A percentile compares a stretch with the other conserved stretches of the same genome.
Evolutionary conservation across 2,113 vertebrate genomes (phyloP).

Genomic region (Laterallus jamaicensis): DNA sequence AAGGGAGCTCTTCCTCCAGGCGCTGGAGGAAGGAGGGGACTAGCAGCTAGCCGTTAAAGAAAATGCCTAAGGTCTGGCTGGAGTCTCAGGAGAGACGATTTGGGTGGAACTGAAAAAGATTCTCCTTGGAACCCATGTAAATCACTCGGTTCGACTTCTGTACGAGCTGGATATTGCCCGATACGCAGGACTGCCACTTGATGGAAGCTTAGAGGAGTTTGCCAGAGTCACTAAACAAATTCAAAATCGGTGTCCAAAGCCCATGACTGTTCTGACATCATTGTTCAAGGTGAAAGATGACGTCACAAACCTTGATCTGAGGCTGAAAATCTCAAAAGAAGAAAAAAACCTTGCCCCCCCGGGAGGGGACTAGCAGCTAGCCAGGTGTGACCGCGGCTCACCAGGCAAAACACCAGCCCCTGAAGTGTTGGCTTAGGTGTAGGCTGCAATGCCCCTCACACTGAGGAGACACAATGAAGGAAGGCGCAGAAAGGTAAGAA

Average conservation of each 20-base stretch:
- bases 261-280: constrained; percentile 88
- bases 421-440: no score
- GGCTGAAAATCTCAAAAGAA: constrained; percentile 91
- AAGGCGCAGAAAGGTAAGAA: background rate
- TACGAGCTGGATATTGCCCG: constrained; percentile 86
- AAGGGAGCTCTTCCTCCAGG: background rate
- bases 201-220: constrained; percentile 83
- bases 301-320: constrained; percentile 86
- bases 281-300: constrained; percentile 83
- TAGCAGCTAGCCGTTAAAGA: constrained; percentile 78
- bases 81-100: constrained; percentile 93
- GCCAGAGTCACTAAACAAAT: constrained; percentile 80
- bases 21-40: no score
- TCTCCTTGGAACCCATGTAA: constrained; percentile 83
- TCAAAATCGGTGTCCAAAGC: constrained; percentile 81
- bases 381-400: background rate
- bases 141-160: constrained; percentile 85
- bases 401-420: background rate
- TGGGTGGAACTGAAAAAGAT: constrained; percentile 97
- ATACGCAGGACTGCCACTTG: constrained; percentile 87
- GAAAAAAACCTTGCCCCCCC: constrained; percentile 83
- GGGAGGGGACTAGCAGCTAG: no score
- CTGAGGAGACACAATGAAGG: fast-evolving
- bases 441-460: no score
- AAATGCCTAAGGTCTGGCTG: constrained; percentile 85